Percentiles rank a stretch among this genome's conserved stretches.
Evolutionary conservation across 2,797 vertebrate genomes (phyloP).

Genomic region (Aphelocoma californica): DNA sequence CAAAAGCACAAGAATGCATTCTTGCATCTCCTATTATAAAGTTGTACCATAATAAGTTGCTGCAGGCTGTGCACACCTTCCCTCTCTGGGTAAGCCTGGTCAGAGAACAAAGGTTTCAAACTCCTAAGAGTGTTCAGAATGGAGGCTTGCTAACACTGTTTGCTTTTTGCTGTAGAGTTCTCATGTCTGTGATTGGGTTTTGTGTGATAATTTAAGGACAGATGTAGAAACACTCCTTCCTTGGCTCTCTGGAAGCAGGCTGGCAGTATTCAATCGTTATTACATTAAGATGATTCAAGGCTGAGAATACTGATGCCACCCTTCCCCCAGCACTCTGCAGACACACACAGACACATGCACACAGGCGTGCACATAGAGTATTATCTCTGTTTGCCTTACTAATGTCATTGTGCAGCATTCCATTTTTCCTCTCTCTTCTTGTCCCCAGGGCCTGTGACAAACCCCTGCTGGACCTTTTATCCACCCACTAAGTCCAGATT

Average conservation of each 20-base stretch:
- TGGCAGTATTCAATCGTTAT: conserved; percentile 3
- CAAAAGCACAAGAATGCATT: neutral
- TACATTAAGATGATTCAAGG: conserved; percentile 12
- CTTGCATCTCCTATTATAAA: neutral
- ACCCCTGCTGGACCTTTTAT: conserved; percentile 66
- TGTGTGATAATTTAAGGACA: conserved; percentile 29
- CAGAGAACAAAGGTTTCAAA: neutral
- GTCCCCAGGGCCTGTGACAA: conserved; percentile 59
- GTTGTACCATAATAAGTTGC: neutral
- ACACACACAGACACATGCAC: conserved; percentile 17
- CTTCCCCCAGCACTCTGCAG: neutral
- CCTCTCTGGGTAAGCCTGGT: neutral
- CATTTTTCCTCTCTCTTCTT: conserved; percentile 61
- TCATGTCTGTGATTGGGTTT: neutral
- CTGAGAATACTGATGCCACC: conserved; percentile 27
- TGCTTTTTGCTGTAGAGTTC: neutral
- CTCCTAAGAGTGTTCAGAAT: neutral
- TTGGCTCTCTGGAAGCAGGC: conserved; percentile 13
- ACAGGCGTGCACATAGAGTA: neutral
- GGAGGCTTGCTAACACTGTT: neutral
- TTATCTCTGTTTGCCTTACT: conserved; percentile 57
- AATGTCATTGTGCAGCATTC: conserved; percentile 51
- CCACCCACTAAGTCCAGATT: conserved; percentile 65
- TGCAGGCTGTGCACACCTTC: neutral
- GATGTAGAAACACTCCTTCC: conserved; percentile 29